Conservation (phyloP, 2,797 vertebrate genomes). For the Rhynchonycteris naso region DNA sequence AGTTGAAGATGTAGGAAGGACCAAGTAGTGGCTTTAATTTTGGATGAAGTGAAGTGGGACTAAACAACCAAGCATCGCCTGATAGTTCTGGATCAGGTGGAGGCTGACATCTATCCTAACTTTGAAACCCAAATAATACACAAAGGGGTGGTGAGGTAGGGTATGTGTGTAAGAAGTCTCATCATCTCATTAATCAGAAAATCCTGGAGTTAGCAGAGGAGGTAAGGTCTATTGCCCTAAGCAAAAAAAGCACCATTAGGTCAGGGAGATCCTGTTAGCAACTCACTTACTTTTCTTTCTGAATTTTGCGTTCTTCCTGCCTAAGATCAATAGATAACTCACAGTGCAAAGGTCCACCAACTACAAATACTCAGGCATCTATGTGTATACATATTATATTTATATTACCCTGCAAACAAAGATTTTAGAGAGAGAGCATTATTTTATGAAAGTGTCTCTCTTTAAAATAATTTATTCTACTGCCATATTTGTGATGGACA, state of each 20-base stretch:
- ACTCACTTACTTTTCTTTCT: not conserved
- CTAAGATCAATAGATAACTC: not conserved
- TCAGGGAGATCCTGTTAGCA: not conserved
- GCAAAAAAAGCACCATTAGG: not conserved
- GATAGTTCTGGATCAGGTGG: not conserved
- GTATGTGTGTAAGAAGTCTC: not conserved
- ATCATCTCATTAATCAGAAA: not conserved
- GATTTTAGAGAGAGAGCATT: not conserved
- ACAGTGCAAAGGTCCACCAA: not conserved
- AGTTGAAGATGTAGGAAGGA: not conserved
- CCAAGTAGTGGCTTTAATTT: not conserved
- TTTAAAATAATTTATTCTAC: not conserved
- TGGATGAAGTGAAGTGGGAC: not conserved
- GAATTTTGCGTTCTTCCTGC: not conserved
- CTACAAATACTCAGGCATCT: not conserved
- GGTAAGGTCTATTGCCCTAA: not conserved
- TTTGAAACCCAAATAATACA: not conserved
- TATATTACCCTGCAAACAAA: not conserved
- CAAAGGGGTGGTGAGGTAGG: not conserved
- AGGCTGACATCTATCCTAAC: not conserved
- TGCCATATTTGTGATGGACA: not conserved
- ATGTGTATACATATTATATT: not conserved
- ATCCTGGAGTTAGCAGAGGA: rapidly evolving
- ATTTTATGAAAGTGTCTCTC: not conserved
- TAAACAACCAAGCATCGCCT: not conserved